These are phyloP conservation scores for Amphipoea oculea DNA, from an alignment of 2,888 invertebrate species.

Conservation along the genomic window DNA sequence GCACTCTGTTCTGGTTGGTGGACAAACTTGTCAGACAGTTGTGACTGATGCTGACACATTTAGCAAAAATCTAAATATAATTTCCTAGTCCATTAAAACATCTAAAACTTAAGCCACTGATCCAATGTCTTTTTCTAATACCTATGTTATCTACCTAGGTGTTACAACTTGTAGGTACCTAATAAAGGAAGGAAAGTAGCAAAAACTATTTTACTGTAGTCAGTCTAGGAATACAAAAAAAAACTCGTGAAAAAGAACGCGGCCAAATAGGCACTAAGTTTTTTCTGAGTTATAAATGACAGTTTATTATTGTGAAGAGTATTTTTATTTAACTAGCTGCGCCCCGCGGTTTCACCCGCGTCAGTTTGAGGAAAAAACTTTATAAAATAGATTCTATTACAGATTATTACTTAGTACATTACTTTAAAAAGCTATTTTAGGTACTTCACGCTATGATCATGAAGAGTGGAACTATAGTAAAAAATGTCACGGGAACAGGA, in stretches of 20 bases:
- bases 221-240: not conserved
- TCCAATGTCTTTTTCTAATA: not conserved
- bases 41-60: not conserved
- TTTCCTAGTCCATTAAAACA: not conserved
- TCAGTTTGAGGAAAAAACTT: no score
- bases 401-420: no score
- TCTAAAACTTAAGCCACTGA: not conserved
- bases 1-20: not conserved
- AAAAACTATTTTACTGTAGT: constrained; percentile 9
- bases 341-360: no score
- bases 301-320: not conserved
- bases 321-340: not conserved
- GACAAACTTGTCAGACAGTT: not conserved
- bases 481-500: no score
- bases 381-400: no score
- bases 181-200: not conserved
- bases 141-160: constrained; percentile 8
- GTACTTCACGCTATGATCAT: no score
- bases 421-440: no score
- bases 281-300: not conserved
- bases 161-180: not conserved
- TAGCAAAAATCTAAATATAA: not conserved
- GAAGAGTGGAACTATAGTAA: no score
- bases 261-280: not conserved
- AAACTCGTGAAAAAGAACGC: not conserved